Conservation (phyloP, 2,888 invertebrate species). For the Hyppa rectilinea region DNA sequence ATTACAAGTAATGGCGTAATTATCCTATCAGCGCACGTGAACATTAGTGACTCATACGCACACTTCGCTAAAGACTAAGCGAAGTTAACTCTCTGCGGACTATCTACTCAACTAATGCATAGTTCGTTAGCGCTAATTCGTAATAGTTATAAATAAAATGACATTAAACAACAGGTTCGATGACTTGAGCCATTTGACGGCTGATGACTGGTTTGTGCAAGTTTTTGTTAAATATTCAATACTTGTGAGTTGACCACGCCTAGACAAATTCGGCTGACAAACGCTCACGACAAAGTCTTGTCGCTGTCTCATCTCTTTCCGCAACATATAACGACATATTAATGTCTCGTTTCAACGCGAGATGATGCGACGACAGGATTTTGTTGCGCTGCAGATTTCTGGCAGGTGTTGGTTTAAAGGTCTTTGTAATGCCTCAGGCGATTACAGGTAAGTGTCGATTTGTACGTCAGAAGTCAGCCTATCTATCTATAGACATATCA, state of each 20-base stretch:
- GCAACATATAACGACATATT: background rate
- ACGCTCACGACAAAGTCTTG: background rate
- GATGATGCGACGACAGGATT: background rate
- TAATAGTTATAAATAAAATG: constrained; percentile 56
- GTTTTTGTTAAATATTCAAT: constrained; percentile 37
- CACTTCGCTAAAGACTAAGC: background rate
- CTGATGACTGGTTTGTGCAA: constrained; percentile 45
- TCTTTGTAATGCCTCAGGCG: constrained; percentile 16
- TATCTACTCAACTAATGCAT: constrained; percentile 21
- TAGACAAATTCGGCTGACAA: background rate
- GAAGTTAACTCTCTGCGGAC: background rate
- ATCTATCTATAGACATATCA: background rate
- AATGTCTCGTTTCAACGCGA: background rate
- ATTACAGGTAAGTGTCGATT: background rate
- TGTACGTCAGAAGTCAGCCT: constrained; percentile 14
- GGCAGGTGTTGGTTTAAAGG: constrained; percentile 26
- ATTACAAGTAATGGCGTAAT: no score
- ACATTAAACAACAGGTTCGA: constrained; percentile 51
- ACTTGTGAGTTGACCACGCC: constrained; percentile 26
- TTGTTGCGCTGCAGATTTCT: background rate
- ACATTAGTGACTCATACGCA: background rate
- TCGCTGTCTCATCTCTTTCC: background rate
- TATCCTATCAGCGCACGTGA: background rate
- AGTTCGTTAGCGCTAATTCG: constrained; percentile 27
- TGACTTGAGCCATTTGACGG: constrained; percentile 43